These are phyloP conservation scores for Lateolabrax maculatus DNA, from an alignment of 2,797 vertebrate species.

Conservation along the genomic window DNA sequence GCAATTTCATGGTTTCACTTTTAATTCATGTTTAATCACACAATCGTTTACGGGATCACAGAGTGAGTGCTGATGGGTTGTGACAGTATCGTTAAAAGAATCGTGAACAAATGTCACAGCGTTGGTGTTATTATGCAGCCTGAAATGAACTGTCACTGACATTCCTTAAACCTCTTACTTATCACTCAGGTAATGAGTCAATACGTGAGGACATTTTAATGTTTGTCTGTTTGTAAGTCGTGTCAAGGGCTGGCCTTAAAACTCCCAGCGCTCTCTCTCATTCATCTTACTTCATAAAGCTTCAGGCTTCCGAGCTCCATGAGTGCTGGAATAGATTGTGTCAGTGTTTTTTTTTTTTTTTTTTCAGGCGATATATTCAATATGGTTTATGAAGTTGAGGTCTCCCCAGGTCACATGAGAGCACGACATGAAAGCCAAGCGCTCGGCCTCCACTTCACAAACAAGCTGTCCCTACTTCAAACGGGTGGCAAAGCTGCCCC, in stretches of 20 bases:
- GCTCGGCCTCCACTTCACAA: conserved; percentile 78
- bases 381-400: conserved; percentile 78
- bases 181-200: conserved; percentile 68
- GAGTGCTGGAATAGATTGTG: conserved; percentile 72
- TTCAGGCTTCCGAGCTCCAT: conserved; percentile 58
- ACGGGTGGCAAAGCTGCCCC: conserved; percentile 73
- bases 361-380: conserved; percentile 62
- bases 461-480: conserved; percentile 81
- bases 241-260: conserved; percentile 61
- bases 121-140: conserved; percentile 55
- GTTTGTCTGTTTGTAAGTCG: conserved; percentile 51
- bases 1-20: conserved; percentile 76
- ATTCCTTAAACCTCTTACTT: conserved; percentile 54
- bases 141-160: conserved; percentile 64
- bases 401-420: conserved; percentile 74
- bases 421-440: conserved; percentile 77
- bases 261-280: conserved; percentile 54
- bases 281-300: conserved; percentile 74
- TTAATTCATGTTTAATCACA: conserved; percentile 78
- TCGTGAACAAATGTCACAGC: conserved; percentile 54
- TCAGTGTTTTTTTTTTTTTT: conserved; percentile 40
- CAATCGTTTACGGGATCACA: conserved; percentile 65
- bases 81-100: conserved; percentile 59
- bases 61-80: conserved; percentile 52
- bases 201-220: conserved; percentile 27